phyloP scores from a whole-genome alignment of 2,888 invertebrate genomes.

The Drosophila pseudotakahashii region DNA sequence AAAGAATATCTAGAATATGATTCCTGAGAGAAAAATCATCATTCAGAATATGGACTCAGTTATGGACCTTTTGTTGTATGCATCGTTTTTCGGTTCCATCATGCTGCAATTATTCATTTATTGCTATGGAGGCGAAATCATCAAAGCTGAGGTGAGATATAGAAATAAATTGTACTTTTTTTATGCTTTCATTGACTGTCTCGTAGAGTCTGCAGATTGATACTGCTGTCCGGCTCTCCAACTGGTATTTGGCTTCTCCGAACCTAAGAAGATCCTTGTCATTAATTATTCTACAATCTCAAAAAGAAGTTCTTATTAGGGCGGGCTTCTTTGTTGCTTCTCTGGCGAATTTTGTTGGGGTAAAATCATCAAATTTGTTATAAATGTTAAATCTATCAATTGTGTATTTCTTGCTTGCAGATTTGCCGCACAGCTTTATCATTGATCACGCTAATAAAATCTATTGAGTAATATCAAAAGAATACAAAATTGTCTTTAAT shows the following conservation, averaged over 20 bases:
- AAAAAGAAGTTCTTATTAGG: slow-evolving; percentile 74
- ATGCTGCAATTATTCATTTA: slow-evolving; percentile 82
- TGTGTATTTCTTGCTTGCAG: neutral
- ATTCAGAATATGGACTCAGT: slow-evolving; percentile 70
- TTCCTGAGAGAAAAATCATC: neutral
- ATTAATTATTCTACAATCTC: slow-evolving; percentile 76
- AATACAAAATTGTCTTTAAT: neutral
- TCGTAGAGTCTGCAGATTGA: slow-evolving; percentile 77
- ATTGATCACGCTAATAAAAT: slow-evolving; percentile 3
- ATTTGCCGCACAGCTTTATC: slow-evolving; percentile 2
- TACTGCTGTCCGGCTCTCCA: slow-evolving; percentile 73
- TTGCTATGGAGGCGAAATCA: slow-evolving; percentile 82
- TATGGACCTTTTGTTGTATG: slow-evolving; percentile 70
- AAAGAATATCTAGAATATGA: too few species aligned
- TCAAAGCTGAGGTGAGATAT: slow-evolving; percentile 75
- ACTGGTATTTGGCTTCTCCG: slow-evolving; percentile 78
- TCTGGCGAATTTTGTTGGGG: slow-evolving; percentile 80
- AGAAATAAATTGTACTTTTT: neutral
- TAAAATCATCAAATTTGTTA: slow-evolving; percentile 20
- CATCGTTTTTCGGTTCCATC: slow-evolving; percentile 76
- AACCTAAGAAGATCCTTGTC: slow-evolving; percentile 69
- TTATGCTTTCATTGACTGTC: neutral
- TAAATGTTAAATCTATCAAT: neutral
- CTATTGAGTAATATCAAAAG: neutral
- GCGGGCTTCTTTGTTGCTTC: slow-evolving; percentile 82